These are phyloP conservation scores for Polyommatus icarus DNA, from an alignment of 2,888 invertebrate species.

Conservation along the genomic window DNA sequence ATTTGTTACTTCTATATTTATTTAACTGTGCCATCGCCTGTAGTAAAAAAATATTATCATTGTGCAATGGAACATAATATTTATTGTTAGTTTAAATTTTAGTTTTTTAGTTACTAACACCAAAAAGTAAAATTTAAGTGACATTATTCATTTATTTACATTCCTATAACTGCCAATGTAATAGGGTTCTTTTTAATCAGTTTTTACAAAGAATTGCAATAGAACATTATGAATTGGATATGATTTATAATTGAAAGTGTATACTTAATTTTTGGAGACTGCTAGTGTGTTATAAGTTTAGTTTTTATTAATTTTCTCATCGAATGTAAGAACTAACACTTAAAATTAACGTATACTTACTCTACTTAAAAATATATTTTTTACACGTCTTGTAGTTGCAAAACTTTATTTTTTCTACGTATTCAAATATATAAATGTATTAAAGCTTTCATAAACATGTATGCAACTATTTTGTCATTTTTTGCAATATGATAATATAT, in stretches of 20 bases:
- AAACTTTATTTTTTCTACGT: conserved; percentile 30
- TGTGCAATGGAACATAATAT: conserved; percentile 64
- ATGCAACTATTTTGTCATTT: background rate
- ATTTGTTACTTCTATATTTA: conserved; percentile 59
- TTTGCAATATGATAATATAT: background rate
- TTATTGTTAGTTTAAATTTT: conserved; percentile 64
- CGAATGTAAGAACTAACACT: conserved; percentile 42
- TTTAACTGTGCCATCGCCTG: conserved; percentile 69
- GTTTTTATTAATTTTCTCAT: conserved; percentile 43
- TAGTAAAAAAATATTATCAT: conserved; percentile 47
- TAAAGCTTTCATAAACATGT: conserved; percentile 6
- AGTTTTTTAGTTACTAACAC: conserved; percentile 75
- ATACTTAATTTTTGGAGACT: conserved; percentile 63
- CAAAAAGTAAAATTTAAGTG: conserved; percentile 67
- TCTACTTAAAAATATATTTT: conserved; percentile 34
- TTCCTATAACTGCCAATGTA: conserved; percentile 18
- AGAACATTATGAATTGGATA: conserved; percentile 1
- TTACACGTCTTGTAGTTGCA: conserved; percentile 23
- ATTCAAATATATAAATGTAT: conserved; percentile 35
- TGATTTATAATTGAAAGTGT: conserved; percentile 35
- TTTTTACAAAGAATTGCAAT: conserved; percentile 6
- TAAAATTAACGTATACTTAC: conserved; percentile 34
- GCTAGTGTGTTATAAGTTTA: conserved; percentile 50
- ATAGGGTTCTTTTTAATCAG: background rate
- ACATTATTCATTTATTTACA: conserved; percentile 34